phyloP scores from a whole-genome alignment of 2,113 vertebrate genomes.

The Atrichornis clamosus region DNA sequence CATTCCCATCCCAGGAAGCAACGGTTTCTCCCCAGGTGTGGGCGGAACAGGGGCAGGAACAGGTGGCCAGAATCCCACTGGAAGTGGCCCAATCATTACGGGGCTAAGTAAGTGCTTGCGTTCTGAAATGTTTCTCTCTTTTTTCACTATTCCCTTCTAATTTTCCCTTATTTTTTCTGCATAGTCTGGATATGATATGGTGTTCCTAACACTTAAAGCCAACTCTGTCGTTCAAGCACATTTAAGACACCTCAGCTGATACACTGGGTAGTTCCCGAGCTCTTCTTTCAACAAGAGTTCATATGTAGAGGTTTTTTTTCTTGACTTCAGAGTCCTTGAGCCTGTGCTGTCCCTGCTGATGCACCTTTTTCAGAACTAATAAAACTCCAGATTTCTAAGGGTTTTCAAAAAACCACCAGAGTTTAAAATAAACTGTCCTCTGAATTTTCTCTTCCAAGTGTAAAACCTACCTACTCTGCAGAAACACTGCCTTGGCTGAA shows the following conservation, averaged over 20 bases:
- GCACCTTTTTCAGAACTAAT: not conserved
- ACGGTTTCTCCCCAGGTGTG: conserved; percentile 70
- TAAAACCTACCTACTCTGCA: not conserved
- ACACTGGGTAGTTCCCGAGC: not conserved
- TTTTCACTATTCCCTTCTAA: not conserved
- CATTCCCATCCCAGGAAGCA: conserved; percentile 73
- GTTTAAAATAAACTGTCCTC: not conserved
- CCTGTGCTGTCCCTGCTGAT: not conserved
- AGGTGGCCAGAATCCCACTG: conserved; percentile 51
- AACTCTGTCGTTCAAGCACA: not conserved
- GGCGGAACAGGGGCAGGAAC: conserved; percentile 56
- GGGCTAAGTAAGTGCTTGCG: conserved; percentile 72
- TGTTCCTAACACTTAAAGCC: not conserved
- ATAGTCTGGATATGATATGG: not conserved
- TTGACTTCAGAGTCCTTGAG: not conserved
- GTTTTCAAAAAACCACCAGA: not conserved
- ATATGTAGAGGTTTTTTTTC: not conserved
- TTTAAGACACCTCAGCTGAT: not conserved
- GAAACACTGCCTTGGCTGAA: not conserved
- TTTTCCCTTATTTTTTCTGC: not conserved
- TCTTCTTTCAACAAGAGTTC: not conserved
- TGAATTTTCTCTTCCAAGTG: not conserved
- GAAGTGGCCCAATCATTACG: conserved; percentile 69
- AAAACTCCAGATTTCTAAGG: not conserved
- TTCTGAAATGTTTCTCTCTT: not conserved